Evolutionary conservation across 2,888 invertebrate species (phyloP).

Genomic region (Tetropium fuscum): DNA sequence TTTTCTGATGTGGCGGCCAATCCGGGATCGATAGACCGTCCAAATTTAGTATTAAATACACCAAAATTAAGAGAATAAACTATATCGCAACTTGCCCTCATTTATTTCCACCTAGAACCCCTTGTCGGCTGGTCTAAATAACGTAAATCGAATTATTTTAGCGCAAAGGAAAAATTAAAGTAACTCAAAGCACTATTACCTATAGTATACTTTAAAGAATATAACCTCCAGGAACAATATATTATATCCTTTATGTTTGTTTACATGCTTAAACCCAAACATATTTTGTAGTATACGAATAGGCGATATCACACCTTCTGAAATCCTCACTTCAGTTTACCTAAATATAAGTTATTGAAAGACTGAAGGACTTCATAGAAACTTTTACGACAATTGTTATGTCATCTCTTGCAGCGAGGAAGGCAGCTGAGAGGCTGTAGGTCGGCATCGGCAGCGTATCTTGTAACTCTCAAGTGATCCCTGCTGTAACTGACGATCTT

Average conservation of each 20-base stretch:
- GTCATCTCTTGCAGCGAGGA: conserved; percentile 23
- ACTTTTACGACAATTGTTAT: conserved; percentile 18
- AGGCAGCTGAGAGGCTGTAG: conserved; percentile 41
- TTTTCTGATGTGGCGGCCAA: too few species aligned
- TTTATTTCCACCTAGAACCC: too few species aligned
- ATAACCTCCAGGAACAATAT: too few species aligned
- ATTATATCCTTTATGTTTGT: neutral
- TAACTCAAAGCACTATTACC: too few species aligned
- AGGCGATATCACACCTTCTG: neutral
- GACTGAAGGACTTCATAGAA: conserved; percentile 6
- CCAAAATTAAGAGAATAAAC: too few species aligned
- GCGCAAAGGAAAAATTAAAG: too few species aligned
- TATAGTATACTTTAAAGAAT: too few species aligned
- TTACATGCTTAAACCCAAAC: neutral
- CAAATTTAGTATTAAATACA: too few species aligned
- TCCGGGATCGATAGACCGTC: too few species aligned
- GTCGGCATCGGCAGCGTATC: conserved; percentile 35
- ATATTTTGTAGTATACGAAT: neutral
- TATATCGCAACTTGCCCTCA: too few species aligned
- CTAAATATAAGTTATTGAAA: conserved; percentile 2
- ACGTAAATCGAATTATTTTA: too few species aligned
- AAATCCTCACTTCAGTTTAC: neutral
- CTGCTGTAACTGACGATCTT: conserved; percentile 41
- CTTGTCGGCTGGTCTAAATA: too few species aligned
- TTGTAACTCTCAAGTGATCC: conserved; percentile 46